Conservation (phyloP, 2,888 invertebrate species). For the Slavum lentiscoides region DNA sequence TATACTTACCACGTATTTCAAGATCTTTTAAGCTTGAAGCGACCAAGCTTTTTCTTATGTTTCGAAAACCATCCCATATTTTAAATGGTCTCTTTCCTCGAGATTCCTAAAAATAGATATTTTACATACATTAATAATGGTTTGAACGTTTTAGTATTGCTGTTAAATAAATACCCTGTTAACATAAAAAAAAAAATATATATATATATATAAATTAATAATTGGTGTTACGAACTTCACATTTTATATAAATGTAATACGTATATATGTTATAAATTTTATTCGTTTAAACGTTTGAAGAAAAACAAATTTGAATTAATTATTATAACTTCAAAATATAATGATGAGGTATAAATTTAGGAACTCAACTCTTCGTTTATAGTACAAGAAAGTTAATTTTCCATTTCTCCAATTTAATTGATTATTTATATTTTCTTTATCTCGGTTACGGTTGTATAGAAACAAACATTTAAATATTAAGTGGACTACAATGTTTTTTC, state of each 20-base stretch:
- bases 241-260: too few species aligned
- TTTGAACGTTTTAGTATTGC: too few species aligned
- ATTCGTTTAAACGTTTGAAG: too few species aligned
- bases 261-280: too few species aligned
- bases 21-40: conserved; percentile 89
- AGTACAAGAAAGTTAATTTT: background rate
- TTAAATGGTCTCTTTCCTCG: conserved; percentile 95
- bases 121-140: background rate
- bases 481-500: conserved; percentile 4
- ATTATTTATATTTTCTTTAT: conserved; percentile 4
- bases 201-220: too few species aligned
- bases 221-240: too few species aligned
- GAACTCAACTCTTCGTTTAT: too few species aligned
- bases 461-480: conserved; percentile 12
- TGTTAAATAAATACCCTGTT: too few species aligned
- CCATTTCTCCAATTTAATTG: background rate
- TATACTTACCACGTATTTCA: conserved; percentile 67
- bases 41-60: conserved; percentile 89
- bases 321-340: too few species aligned
- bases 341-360: too few species aligned
- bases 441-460: background rate
- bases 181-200: too few species aligned
- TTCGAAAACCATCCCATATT: conserved; percentile 95
- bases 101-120: conserved; percentile 73
- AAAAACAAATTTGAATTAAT: too few species aligned